phyloP scores from a whole-genome alignment of 2,113 vertebrate genomes.

The Oreamnos americanus region DNA sequence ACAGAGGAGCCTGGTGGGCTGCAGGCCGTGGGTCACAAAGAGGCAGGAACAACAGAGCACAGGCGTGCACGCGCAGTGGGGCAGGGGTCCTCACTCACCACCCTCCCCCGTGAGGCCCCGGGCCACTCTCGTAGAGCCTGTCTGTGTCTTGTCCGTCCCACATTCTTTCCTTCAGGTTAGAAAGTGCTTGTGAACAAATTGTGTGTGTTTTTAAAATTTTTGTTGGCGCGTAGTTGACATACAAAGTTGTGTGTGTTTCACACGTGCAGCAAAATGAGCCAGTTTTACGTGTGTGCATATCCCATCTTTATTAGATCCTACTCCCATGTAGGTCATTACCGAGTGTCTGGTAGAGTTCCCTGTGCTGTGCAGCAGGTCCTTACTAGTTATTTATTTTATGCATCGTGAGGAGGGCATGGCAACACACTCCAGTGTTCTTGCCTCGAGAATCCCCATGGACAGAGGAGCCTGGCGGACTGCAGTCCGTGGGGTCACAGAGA shows the following conservation, averaged over 20 bases:
- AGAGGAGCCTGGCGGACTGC: background rate
- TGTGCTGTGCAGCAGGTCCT: accelerated
- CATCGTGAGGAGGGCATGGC: background rate
- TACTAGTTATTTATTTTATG: background rate
- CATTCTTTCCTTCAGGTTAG: too few species aligned
- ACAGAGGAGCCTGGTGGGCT: background rate
- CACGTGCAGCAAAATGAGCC: accelerated
- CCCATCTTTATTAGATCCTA: too few species aligned
- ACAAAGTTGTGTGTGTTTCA: background rate
- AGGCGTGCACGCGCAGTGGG: accelerated
- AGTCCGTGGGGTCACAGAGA: background rate
- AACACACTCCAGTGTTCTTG: background rate
- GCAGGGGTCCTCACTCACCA: accelerated
- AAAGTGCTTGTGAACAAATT: background rate
- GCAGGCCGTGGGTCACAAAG: background rate
- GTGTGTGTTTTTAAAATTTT: background rate
- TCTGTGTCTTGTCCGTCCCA: accelerated
- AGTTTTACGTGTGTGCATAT: accelerated
- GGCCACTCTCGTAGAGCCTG: accelerated
- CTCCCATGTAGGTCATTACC: accelerated
- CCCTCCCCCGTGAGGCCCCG: accelerated
- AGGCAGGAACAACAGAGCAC: accelerated
- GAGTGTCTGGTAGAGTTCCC: accelerated
- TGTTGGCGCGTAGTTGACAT: background rate
- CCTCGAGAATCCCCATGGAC: background rate